These are phyloP conservation scores for Ectemnius continuus DNA, from an alignment of 2,888 invertebrate species.

Conservation along the genomic window DNA sequence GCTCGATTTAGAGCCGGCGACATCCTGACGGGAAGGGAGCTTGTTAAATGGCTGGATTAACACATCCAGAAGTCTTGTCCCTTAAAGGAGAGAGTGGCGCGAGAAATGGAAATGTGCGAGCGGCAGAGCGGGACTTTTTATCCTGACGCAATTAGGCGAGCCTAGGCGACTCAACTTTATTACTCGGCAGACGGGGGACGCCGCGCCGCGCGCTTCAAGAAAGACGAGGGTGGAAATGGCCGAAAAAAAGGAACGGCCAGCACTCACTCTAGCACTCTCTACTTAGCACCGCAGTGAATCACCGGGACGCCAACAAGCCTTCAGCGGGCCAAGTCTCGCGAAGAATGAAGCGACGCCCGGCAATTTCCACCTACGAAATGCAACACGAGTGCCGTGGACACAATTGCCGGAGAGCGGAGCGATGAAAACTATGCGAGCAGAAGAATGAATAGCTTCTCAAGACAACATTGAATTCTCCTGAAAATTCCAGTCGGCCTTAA, in stretches of 20 bases:
- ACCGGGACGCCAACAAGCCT: slow-evolving; percentile 3
- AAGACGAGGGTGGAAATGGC: background rate
- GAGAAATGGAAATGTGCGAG: background rate
- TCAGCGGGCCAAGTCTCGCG: slow-evolving; percentile 13
- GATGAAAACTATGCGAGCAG: background rate
- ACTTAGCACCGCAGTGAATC: slow-evolving; percentile 14
- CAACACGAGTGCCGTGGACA: slow-evolving; percentile 12
- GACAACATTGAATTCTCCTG: too few species aligned
- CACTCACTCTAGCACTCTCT: background rate
- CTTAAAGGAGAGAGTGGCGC: too few species aligned
- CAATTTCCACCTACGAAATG: slow-evolving; percentile 27
- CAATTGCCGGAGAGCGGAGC: slow-evolving; percentile 13
- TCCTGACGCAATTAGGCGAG: slow-evolving; percentile 54
- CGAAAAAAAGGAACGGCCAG: slow-evolving; percentile 10
- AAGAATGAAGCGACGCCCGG: slow-evolving; percentile 8
- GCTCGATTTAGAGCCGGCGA: too few species aligned
- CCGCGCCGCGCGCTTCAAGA: background rate
- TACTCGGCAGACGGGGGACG: background rate
- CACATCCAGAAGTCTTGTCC: too few species aligned
- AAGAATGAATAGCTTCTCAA: too few species aligned
- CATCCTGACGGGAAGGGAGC: too few species aligned
- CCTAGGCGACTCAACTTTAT: slow-evolving; percentile 39
- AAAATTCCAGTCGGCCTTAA: too few species aligned
- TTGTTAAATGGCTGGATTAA: too few species aligned
- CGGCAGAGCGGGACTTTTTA: slow-evolving; percentile 16